Evolutionary conservation across 2,797 vertebrate genomes (phyloP).

Genomic region (Rhinella marina): DNA sequence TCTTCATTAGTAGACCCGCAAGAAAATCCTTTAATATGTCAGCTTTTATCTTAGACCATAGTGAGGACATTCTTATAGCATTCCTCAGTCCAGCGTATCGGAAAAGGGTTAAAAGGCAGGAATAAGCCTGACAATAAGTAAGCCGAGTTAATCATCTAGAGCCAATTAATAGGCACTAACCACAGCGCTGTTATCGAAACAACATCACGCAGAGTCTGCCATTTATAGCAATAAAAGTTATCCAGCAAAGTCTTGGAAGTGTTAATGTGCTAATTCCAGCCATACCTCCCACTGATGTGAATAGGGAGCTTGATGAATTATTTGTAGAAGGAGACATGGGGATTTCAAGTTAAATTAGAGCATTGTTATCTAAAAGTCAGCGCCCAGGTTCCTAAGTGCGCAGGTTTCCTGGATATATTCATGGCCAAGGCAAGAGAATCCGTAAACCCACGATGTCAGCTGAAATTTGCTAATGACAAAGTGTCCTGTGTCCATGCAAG

Average conservation of each 20-base stretch:
- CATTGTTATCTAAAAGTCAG: slow-evolving; percentile 14
- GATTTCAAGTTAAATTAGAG: slow-evolving; percentile 19
- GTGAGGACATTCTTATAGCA: not conserved
- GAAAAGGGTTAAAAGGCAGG: not conserved
- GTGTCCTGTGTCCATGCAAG: not conserved
- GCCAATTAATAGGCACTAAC: slow-evolving; percentile 52
- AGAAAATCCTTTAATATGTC: not conserved
- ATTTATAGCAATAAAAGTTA: slow-evolving; percentile 49
- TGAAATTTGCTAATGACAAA: slow-evolving; percentile 34
- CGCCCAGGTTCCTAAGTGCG: not conserved
- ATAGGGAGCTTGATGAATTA: slow-evolving; percentile 41
- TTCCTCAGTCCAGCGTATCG: not conserved
- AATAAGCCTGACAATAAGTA: slow-evolving; percentile 5
- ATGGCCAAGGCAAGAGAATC: slow-evolving; percentile 6
- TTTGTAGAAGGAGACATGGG: slow-evolving; percentile 32
- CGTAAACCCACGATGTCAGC: slow-evolving; percentile 8
- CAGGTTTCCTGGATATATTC: not conserved
- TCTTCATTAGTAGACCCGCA: not conserved
- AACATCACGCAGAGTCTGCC: slow-evolving; percentile 37
- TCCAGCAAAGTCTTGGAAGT: slow-evolving; percentile 31
- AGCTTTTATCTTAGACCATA: not conserved
- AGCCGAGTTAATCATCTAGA: slow-evolving; percentile 44
- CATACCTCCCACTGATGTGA: slow-evolving; percentile 21
- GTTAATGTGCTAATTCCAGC: slow-evolving; percentile 46
- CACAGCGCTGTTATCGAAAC: slow-evolving; percentile 40